Evolutionary conservation across 1,140 invertebrate genomes (phyloP).

Genomic region (Drosophila mojavensis): DNA sequence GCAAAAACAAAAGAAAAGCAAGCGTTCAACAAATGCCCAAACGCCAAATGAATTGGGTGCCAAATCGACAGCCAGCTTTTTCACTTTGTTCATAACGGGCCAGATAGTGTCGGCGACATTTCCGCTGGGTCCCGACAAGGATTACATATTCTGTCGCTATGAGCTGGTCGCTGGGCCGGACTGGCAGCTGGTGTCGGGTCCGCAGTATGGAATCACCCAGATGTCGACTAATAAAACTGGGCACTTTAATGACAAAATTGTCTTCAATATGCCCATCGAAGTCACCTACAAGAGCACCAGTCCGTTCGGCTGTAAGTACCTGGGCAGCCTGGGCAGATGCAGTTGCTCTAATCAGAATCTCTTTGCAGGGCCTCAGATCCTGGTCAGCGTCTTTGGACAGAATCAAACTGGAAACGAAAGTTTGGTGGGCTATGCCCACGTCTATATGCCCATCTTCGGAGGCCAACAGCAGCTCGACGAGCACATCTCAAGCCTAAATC

Average conservation of each 20-base stretch:
- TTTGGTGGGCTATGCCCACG: slow-evolving; percentile 78
- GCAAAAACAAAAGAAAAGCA: slow-evolving; percentile 48
- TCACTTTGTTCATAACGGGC: slow-evolving; percentile 70
- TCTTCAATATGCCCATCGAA: slow-evolving; percentile 84
- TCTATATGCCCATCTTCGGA: slow-evolving; percentile 78
- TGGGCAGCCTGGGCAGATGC: neutral
- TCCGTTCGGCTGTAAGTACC: slow-evolving; percentile 82
- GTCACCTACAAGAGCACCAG: slow-evolving; percentile 81
- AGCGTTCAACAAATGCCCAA: slow-evolving; percentile 23
- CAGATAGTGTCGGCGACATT: slow-evolving; percentile 80
- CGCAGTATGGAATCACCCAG: slow-evolving; percentile 81
- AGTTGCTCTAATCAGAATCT: neutral
- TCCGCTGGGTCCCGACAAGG: slow-evolving; percentile 73
- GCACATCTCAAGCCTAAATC: slow-evolving; percentile 18
- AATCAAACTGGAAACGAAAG: slow-evolving; percentile 71
- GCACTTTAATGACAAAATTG: slow-evolving; percentile 77
- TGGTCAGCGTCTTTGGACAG: slow-evolving; percentile 81
- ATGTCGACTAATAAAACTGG: slow-evolving; percentile 62
- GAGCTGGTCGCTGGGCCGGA: slow-evolving; percentile 78
- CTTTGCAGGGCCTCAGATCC: slow-evolving; percentile 82
- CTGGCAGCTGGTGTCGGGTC: slow-evolving; percentile 78
- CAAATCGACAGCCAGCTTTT: slow-evolving; percentile 65
- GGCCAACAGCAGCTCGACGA: slow-evolving; percentile 26
- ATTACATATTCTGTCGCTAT: slow-evolving; percentile 80
- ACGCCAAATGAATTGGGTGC: slow-evolving; percentile 18